Conservation (phyloP, 2,113 vertebrate species). For the Mastomys coucha region DNA sequence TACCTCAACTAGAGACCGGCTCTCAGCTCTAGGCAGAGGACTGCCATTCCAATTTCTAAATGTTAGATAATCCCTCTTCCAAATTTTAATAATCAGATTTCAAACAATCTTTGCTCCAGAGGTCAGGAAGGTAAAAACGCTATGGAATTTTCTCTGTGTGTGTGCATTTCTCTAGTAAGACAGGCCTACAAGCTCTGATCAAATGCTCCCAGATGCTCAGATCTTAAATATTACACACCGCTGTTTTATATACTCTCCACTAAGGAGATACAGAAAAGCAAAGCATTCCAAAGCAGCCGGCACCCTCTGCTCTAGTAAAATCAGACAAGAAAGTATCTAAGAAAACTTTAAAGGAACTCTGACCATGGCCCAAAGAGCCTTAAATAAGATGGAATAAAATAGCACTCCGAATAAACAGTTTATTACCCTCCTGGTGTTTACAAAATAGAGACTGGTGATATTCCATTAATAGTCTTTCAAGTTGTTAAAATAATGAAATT, state of each 20-base stretch:
- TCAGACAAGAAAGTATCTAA: slow-evolving; percentile 3
- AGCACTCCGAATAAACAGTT: neutral
- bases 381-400: slow-evolving; percentile 55
- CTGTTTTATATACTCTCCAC: neutral
- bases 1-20: neutral
- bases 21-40: too few relatives aligned
- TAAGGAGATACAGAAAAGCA: slow-evolving; percentile 23
- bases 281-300: slow-evolving; percentile 20
- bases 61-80: neutral
- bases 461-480: neutral
- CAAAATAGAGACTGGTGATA: neutral
- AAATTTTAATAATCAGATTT: neutral
- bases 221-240: neutral
- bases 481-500: slow-evolving; percentile 44
- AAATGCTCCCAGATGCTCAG: slow-evolving; percentile 32
- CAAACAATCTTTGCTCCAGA: neutral
- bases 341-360: slow-evolving; percentile 11
- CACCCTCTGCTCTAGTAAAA: neutral
- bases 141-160: neutral
- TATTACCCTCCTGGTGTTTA: neutral
- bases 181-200: neutral
- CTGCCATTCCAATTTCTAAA: neutral
- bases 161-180: neutral
- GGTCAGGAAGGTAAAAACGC: neutral
- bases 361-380: neutral